Evolutionary conservation across 2,888 invertebrate genomes (phyloP).

Genomic region (Oscheius sp.): DNA sequence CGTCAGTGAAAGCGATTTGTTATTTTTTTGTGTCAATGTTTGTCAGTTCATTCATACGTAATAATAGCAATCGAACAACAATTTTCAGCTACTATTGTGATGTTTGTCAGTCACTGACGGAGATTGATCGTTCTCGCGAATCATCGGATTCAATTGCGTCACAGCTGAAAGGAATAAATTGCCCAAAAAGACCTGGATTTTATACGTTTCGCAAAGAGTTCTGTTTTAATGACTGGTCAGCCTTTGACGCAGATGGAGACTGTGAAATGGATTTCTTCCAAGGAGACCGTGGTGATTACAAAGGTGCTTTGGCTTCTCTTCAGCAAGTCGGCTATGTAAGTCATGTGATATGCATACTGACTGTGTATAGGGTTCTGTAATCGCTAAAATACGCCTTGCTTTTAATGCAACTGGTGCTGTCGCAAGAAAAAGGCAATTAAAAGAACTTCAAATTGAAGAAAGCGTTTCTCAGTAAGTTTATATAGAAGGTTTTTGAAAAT

Average conservation of each 20-base stretch:
- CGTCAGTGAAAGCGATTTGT: not conserved
- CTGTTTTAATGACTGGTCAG: conserved; percentile 70
- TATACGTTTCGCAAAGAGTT: conserved; percentile 69
- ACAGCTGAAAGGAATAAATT: conserved; percentile 65
- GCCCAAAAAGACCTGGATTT: conserved; percentile 64
- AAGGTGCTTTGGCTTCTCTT: conserved; percentile 64
- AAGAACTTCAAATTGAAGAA: conserved; percentile 66
- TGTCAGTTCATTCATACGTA: not conserved
- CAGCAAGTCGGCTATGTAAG: conserved; percentile 70
- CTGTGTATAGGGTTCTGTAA: conserved; percentile 68
- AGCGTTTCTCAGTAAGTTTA: conserved; percentile 47
- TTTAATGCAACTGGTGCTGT: conserved; percentile 67
- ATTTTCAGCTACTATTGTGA: conserved; percentile 69
- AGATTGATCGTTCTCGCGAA: conserved; percentile 49
- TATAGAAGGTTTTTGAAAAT: not conserved
- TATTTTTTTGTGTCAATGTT: not conserved
- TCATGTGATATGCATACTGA: too few relatives aligned
- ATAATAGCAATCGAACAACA: not conserved
- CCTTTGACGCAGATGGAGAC: conserved; percentile 68
- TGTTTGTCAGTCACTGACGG: conserved; percentile 65
- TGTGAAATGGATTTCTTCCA: conserved; percentile 69
- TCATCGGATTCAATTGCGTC: conserved; percentile 44
- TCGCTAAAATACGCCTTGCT: conserved; percentile 69
- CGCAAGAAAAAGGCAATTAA: conserved; percentile 56
- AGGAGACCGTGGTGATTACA: conserved; percentile 63